A percentile compares a stretch with the other conserved stretches of the same genome.
These are phyloP conservation scores for Phalacrocorax brasilianus DNA, from an alignment of 2,113 vertebrate genomes.

Conservation along the genomic window DNA sequence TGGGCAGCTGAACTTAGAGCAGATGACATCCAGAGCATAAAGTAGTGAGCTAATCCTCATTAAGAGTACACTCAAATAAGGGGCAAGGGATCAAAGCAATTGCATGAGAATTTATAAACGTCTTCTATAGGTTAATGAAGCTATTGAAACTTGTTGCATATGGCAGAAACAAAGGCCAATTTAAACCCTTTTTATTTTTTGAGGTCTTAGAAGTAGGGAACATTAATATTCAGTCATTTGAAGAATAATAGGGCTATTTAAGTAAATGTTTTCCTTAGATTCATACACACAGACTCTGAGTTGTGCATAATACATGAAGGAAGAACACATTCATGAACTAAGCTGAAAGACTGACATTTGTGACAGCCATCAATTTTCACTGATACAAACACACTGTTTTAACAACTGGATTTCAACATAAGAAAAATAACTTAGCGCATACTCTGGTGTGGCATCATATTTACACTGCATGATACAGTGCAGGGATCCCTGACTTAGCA, in stretches of 20 bases:
- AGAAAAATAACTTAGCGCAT: not conserved
- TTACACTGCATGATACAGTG: not conserved
- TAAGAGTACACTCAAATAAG: not conserved
- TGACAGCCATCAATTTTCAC: not conserved
- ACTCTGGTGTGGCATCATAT: not conserved
- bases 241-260: not conserved
- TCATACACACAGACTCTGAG: not conserved
- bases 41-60: not conserved
- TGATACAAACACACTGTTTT: not conserved
- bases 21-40: not conserved
- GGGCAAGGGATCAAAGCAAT: not conserved
- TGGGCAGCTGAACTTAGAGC: not conserved
- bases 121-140: constrained; percentile 1
- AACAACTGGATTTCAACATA: not conserved
- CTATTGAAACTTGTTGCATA: not conserved
- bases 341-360: not conserved
- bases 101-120: not conserved
- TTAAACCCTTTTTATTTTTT: not conserved
- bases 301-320: not conserved
- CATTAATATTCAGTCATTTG: not conserved
- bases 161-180: not conserved
- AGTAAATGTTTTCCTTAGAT: not conserved
- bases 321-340: not conserved
- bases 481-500: not conserved
- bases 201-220: not conserved